Percentiles rank a stretch among this genome's conserved stretches.
phyloP scores from a whole-genome alignment of 2,888 invertebrate genomes.

The Polydrusus cervinus region DNA sequence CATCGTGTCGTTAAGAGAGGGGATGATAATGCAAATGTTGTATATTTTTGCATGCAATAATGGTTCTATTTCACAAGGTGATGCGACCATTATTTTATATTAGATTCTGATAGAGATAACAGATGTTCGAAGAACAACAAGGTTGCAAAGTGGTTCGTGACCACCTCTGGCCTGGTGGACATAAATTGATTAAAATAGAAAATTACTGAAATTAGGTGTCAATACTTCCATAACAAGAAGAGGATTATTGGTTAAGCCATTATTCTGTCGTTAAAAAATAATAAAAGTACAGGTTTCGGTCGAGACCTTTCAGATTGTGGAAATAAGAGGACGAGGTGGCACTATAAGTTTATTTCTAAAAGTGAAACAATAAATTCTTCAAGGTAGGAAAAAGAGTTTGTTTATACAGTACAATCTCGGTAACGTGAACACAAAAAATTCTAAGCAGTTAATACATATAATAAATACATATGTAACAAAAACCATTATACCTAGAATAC shows the following conservation, averaged over 20 bases:
- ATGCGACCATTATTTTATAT: not conserved
- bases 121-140: not conserved
- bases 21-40: no score
- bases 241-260: not conserved
- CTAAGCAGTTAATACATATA: no score
- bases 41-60: no score
- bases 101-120: not conserved
- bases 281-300: not conserved
- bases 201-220: slow-evolving; percentile 1
- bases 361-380: no score
- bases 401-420: no score
- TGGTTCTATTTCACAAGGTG: not conserved
- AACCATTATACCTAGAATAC: no score
- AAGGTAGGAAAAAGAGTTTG: no score
- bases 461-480: no score
- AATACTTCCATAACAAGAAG: not conserved
- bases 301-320: not conserved
- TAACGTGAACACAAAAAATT: no score
- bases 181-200: slow-evolving; percentile 2
- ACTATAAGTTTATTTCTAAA: no score
- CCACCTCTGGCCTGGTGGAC: not conserved
- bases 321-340: not conserved
- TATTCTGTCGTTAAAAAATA: not conserved
- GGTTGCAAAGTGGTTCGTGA: not conserved
- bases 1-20: no score